Conservation (phyloP, 2,888 invertebrate species). For the Synergus japonicus region DNA sequence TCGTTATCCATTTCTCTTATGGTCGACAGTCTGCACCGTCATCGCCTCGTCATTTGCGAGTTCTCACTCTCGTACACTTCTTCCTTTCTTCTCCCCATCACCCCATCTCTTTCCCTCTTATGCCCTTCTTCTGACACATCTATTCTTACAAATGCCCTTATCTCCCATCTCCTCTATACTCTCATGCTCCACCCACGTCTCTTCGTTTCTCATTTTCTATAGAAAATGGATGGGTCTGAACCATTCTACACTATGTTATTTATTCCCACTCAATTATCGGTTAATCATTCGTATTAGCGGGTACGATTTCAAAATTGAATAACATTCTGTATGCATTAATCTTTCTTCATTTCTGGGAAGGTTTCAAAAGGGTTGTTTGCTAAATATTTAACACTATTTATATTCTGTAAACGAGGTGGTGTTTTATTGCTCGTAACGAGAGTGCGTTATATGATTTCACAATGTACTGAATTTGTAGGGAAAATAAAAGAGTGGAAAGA, state of each 20-base stretch:
- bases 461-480: background rate
- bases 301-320: background rate
- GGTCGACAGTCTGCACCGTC: conserved; percentile 67
- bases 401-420: conserved; percentile 14
- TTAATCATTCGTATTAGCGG: conserved; percentile 7
- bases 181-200: conserved; percentile 55
- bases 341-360: background rate
- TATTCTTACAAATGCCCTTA: conserved; percentile 47
- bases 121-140: conserved; percentile 46
- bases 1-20: conserved; percentile 66
- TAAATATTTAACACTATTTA: conserved; percentile 21
- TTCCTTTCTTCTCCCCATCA: conserved; percentile 35
- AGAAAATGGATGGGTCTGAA: conserved; percentile 49
- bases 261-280: conserved; percentile 26
- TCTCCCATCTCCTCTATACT: conserved; percentile 43
- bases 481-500: conserved; percentile 18
- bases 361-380: background rate
- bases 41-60: conserved; percentile 70
- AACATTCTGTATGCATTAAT: background rate
- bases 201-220: conserved; percentile 62
- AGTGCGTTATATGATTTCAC: conserved; percentile 13
- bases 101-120: conserved; percentile 28
- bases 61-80: conserved; percentile 54
- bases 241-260: conserved; percentile 26
- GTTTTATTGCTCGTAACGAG: conserved; percentile 30